Conservation (phyloP, 2,888 invertebrate species). For the Unio pictorum region DNA sequence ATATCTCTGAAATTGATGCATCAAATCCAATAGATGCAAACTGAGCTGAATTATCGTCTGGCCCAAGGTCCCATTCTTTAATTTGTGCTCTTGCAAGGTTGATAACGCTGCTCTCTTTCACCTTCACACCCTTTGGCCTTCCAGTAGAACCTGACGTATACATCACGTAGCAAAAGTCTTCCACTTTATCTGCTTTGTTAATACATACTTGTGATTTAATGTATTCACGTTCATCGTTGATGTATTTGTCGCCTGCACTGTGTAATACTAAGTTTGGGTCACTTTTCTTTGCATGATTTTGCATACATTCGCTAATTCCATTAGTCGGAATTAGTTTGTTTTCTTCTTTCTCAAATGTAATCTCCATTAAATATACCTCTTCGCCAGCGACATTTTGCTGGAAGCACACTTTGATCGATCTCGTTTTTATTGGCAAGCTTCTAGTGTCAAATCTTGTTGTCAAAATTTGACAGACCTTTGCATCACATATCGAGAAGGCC, state of each 20-base stretch:
- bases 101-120: conserved; percentile 79
- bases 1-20: conserved; percentile 89
- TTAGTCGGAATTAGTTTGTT: neutral
- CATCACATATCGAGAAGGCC: conserved; percentile 36
- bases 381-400: too few species aligned
- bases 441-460: conserved; percentile 6
- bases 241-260: neutral
- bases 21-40: conserved; percentile 94
- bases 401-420: too few species aligned
- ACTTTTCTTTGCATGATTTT: neutral
- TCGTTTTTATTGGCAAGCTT: too few species aligned
- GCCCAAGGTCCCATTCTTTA: conserved; percentile 82
- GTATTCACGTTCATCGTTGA: neutral
- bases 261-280: neutral
- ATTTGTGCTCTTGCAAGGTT: conserved; percentile 91
- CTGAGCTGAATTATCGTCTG: conserved; percentile 84
- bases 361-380: too few species aligned
- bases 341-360: neutral
- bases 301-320: neutral
- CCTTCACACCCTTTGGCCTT: conserved; percentile 86
- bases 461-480: conserved; percentile 20
- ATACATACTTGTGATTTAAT: neutral
- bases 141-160: conserved; percentile 95
- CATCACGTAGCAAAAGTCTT: conserved; percentile 73
- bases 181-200: conserved; percentile 1